Percentiles rank a stretch among this genome's conserved stretches.
Evolutionary conservation across 2,888 invertebrate genomes (phyloP).

Genomic region (Athrips mouffetella): DNA sequence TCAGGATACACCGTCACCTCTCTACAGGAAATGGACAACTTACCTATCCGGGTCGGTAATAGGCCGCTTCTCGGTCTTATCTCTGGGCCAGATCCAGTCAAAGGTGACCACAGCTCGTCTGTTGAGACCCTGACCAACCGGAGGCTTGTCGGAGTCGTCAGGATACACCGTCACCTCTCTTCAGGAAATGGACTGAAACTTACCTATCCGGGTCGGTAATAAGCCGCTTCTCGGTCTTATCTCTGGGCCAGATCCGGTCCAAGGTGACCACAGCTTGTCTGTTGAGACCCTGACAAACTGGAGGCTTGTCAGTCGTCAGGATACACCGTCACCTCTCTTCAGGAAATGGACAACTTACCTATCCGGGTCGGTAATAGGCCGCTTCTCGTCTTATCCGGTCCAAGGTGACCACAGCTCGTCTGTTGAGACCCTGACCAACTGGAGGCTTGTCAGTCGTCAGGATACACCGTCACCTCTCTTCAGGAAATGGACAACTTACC

Average conservation of each 20-base stretch:
- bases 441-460: too few relatives aligned
- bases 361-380: too few relatives aligned
- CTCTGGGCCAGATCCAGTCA: slow-evolving; percentile 95
- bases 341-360: too few relatives aligned
- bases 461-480: too few relatives aligned
- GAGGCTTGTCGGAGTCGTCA: slow-evolving; percentile 91
- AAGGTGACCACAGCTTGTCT: too few relatives aligned
- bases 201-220: slow-evolving; percentile 87
- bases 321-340: too few relatives aligned
- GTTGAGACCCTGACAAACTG: too few relatives aligned
- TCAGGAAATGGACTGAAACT: slow-evolving; percentile 94
- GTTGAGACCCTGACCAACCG: slow-evolving; percentile 92
- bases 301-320: too few relatives aligned
- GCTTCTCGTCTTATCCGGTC: too few relatives aligned
- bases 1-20: background rate
- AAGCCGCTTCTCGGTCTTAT: slow-evolving; percentile 87
- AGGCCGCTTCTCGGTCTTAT: slow-evolving; percentile 87
- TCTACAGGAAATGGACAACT: background rate
- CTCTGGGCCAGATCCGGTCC: slow-evolving; percentile 95
- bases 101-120: slow-evolving; percentile 93
- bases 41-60: slow-evolving; percentile 89
- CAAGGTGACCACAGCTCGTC: too few relatives aligned
- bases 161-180: slow-evolving; percentile 98
- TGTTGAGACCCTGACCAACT: too few relatives aligned
- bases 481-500: too few relatives aligned